Conservation (phyloP, 1,140 invertebrate species). For the Telenomus remus region DNA sequence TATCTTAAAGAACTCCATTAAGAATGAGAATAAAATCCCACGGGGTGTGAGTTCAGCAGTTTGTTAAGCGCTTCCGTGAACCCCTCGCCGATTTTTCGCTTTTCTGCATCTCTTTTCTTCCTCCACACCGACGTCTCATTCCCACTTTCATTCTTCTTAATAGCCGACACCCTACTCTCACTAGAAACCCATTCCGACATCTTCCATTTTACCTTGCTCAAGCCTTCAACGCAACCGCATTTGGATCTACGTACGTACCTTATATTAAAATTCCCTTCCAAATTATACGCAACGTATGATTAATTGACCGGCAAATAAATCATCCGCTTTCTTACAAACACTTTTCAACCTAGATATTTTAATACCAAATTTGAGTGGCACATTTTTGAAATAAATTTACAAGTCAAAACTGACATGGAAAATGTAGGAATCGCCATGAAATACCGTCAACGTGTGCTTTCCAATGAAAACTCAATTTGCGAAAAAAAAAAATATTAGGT, state of each 20-base stretch:
- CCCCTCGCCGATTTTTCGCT: constrained; percentile 33
- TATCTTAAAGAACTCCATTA: constrained; percentile 70
- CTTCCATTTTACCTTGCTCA: constrained; percentile 49
- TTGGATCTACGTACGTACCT: constrained; percentile 27
- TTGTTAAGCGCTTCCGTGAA: constrained; percentile 67
- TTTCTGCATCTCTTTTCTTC: constrained; percentile 44
- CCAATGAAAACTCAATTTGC: no score
- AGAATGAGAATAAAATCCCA: constrained; percentile 71
- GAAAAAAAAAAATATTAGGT: constrained; percentile 30
- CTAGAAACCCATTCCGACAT: constrained; percentile 52
- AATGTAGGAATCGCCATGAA: no score
- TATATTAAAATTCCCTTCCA: constrained; percentile 39
- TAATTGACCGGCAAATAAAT: no score
- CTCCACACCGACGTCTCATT: constrained; percentile 43
- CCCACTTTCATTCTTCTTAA: constrained; percentile 53
- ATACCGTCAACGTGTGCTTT: no score
- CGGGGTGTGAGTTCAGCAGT: constrained; percentile 72
- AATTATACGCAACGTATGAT: no score
- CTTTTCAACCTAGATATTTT: no score
- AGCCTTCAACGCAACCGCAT: constrained; percentile 46
- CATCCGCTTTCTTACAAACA: no score
- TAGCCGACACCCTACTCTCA: constrained; percentile 35
- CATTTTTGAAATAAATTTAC: no score
- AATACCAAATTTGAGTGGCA: no score
- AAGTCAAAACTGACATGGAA: no score